Evolutionary conservation across 2,888 invertebrate genomes (phyloP).

Genomic region (Polymixis lichenea): DNA sequence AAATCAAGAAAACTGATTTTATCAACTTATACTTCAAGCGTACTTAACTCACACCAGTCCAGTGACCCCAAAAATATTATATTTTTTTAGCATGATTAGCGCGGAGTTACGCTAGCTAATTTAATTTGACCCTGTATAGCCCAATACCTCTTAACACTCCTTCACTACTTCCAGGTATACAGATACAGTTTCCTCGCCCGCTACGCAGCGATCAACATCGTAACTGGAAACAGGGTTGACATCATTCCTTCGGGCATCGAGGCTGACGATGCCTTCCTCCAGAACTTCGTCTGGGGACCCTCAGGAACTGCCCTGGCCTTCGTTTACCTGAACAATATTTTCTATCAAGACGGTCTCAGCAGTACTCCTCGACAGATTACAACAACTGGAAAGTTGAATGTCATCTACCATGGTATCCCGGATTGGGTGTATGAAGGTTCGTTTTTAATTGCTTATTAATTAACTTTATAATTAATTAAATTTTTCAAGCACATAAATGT

Average conservation of each 20-base stretch:
- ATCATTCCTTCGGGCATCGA: constrained; percentile 76
- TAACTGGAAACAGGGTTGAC: constrained; percentile 82
- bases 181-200: constrained; percentile 94
- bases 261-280: constrained; percentile 87
- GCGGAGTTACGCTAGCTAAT: too few species aligned
- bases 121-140: too few species aligned
- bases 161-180: constrained; percentile 91
- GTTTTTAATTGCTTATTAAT: constrained; percentile 36
- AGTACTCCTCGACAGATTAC: constrained; percentile 91
- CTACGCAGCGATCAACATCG: constrained; percentile 93
- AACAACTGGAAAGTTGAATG: constrained; percentile 90
- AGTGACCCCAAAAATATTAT: too few species aligned
- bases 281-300: constrained; percentile 95
- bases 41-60: too few species aligned
- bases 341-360: constrained; percentile 91
- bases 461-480: too few species aligned
- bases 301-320: constrained; percentile 93
- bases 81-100: too few species aligned
- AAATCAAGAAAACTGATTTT: too few species aligned
- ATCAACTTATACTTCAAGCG: too few species aligned
- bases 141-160: neutral
- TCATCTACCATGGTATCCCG: constrained; percentile 95
- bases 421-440: constrained; percentile 99
- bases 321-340: constrained; percentile 94
- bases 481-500: too few species aligned